Base-by-base conservation (phyloP, 2,888 invertebrate species). In the Silvanus unidentatus region DNA sequence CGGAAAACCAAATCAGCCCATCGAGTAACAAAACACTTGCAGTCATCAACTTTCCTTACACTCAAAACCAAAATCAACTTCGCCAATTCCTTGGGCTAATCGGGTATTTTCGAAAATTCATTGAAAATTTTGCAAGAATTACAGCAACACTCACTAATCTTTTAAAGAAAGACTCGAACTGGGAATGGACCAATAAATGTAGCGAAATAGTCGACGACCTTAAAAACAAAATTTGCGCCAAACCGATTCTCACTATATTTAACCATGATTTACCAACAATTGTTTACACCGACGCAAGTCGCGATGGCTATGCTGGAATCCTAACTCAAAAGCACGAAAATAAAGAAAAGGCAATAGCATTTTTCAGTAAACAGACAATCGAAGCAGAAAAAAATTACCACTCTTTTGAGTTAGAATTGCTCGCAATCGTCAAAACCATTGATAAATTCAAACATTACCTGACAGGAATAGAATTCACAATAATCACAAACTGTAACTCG, bases 231-330 rank as follows among this genome's bases (percentile, higher is more conserved):
- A 48, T 52, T 12, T 42, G 36, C 22, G 40, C 40, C 2, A 40
- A 47, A 40, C 54, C 53, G 35, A 32, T 50, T 37, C 37, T 47
- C 27, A 13, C 22, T 38, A 43, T 54, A 16, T 54, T 47, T 39
- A 27, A 52, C 29, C 48, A 51, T 8, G 44, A 45, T 6, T 32
- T 50, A 22, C 35, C 38, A 10, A 45, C n/a, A 10, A 34, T 36
- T 16, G 34, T 54, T 5, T 49, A 54, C 30, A 55, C 50, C 1
- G 50, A 54, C 35, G 53, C 50, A 10, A 49, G 53, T 44, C 35
- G 48, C 4, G 39, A 47, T 1, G 52, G 55, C 2, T 47, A 40
- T 10, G 55, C 47, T 3, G 52, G 45, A 27, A 52, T 55, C 27
- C 16, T 53, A 8, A 38, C 40, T 10, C 53, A 54, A 47, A 44